Evolutionary conservation across 2,797 vertebrate species (phyloP).

Genomic region (Momotus momota): DNA sequence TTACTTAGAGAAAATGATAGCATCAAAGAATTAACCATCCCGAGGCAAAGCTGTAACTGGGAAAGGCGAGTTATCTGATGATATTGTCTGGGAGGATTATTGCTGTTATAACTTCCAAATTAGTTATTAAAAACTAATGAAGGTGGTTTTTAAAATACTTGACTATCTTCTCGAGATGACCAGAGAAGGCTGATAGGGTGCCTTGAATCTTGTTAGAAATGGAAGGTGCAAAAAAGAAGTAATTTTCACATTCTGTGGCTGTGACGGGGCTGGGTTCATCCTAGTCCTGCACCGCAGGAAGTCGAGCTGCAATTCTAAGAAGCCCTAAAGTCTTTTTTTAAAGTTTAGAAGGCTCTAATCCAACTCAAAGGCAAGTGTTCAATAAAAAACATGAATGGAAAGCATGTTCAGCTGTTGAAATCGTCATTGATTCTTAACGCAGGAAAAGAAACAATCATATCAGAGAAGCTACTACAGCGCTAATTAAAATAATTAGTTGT

Average conservation of each 20-base stretch:
- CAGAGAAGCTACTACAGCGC: slow-evolving; percentile 25
- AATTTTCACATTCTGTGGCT: background rate
- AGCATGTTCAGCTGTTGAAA: slow-evolving; percentile 45
- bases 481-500: slow-evolving; percentile 70
- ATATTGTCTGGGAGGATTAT: slow-evolving; percentile 17
- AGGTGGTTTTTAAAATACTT: slow-evolving; percentile 5
- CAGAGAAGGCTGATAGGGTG: background rate
- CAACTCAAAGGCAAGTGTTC: background rate
- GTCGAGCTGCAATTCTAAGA: background rate
- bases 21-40: slow-evolving; percentile 62
- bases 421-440: slow-evolving; percentile 33
- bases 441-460: background rate
- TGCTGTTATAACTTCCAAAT: slow-evolving; percentile 45
- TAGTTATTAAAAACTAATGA: slow-evolving; percentile 37
- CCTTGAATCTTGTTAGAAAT: background rate
- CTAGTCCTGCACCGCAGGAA: background rate
- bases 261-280: background rate
- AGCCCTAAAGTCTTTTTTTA: background rate
- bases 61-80: slow-evolving; percentile 5
- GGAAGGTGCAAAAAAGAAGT: background rate
- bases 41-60: slow-evolving; percentile 39
- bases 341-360: background rate
- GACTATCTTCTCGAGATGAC: background rate
- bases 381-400: slow-evolving; percentile 19
- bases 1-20: slow-evolving; percentile 62